Conservation (phyloP, 2,888 invertebrate genomes). For the Ormyrus pomaceus region DNA sequence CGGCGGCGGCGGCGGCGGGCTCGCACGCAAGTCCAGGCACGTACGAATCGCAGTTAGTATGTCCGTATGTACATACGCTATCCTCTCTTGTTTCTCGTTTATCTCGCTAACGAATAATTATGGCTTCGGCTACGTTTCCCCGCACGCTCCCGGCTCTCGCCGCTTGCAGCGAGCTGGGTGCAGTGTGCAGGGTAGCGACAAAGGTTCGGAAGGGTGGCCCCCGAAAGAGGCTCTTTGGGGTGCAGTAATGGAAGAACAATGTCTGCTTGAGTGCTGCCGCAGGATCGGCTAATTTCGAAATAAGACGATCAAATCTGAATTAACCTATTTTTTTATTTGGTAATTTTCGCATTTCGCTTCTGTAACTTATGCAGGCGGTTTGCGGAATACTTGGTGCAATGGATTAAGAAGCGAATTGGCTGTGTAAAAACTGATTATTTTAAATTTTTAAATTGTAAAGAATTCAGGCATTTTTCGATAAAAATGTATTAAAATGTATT, state of each 20-base stretch:
- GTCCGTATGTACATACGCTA: constrained; percentile 46
- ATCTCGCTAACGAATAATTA: constrained; percentile 67
- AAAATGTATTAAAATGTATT: too few relatives aligned
- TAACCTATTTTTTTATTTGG: constrained; percentile 27
- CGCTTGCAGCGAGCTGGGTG: constrained; percentile 4
- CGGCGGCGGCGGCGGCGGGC: not conserved
- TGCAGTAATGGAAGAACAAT: constrained; percentile 66
- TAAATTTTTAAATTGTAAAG: too few relatives aligned
- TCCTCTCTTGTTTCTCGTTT: constrained; percentile 50
- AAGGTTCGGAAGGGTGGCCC: constrained; percentile 45
- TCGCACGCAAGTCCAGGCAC: constrained; percentile 52
- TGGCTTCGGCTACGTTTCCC: constrained; percentile 59
- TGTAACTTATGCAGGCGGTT: too few relatives aligned
- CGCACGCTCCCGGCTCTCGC: constrained; percentile 45
- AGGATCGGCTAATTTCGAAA: constrained; percentile 51
- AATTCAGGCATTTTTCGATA: too few relatives aligned
- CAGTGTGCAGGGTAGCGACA: constrained; percentile 13
- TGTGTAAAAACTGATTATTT: too few relatives aligned
- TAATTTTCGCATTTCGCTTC: too few relatives aligned
- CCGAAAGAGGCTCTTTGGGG: constrained; percentile 56
- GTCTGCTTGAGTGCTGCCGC: constrained; percentile 58
- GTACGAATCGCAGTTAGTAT: constrained; percentile 53
- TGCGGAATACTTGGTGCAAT: too few relatives aligned
- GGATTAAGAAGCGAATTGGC: too few relatives aligned
- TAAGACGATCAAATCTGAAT: constrained; percentile 40